Percentiles rank a stretch among this genome's conserved stretches.
Evolutionary conservation across 2,888 invertebrate species (phyloP).

Genomic region (Pomacea canaliculata): DNA sequence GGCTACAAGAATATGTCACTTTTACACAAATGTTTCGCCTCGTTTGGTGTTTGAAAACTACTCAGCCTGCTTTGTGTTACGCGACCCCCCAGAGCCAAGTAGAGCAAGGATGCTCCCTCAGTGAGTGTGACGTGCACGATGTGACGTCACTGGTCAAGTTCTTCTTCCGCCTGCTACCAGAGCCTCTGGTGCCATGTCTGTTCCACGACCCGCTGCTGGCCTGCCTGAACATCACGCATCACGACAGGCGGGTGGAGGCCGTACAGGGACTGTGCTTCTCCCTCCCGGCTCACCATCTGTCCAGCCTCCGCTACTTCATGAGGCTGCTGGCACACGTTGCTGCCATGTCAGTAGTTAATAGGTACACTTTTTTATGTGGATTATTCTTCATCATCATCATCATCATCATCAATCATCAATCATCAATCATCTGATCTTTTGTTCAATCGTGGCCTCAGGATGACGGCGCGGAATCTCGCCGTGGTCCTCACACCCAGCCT

Average conservation of each 20-base stretch:
- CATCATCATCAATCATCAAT: too few species aligned
- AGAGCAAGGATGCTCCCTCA: constrained; percentile 8
- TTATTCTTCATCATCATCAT: background rate
- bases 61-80: background rate
- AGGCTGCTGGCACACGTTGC: constrained; percentile 4
- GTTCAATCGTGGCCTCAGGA: background rate
- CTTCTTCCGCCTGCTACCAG: constrained; percentile 20
- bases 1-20: background rate
- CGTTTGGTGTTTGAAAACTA: too few species aligned
- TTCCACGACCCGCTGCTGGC: constrained; percentile 23
- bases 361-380: background rate
- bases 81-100: background rate
- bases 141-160: constrained; percentile 22
- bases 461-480: constrained; percentile 17
- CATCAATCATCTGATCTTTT: too few species aligned
- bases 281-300: constrained; percentile 19
- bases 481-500: constrained; percentile 18
- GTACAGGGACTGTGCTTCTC: constrained; percentile 21
- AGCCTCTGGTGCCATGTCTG: constrained; percentile 20
- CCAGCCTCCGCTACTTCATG: constrained; percentile 25
- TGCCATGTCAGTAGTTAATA: background rate
- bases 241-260: constrained; percentile 5
- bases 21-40: background rate
- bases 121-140: constrained; percentile 12
- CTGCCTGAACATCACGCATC: constrained; percentile 8